phyloP scores from a whole-genome alignment of 2,797 vertebrate species.

The Amblyopsis hoosieri region DNA sequence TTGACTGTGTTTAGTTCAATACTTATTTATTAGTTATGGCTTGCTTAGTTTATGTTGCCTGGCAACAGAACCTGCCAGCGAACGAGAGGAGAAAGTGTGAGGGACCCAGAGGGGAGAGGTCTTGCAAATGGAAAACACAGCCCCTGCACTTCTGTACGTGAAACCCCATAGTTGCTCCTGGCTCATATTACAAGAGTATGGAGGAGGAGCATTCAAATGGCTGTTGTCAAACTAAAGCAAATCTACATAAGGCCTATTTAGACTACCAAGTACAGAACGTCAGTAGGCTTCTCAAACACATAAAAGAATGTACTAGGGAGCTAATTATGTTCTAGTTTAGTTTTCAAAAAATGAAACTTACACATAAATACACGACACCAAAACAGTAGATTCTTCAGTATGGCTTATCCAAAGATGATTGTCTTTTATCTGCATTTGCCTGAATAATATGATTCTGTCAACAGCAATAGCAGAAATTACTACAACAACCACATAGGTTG shows the following conservation, averaged over 20 bases:
- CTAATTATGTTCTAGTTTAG: no score
- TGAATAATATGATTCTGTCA: no score
- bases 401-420: no score
- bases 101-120: slow-evolving; percentile 53
- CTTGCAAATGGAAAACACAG: slow-evolving; percentile 75
- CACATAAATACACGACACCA: not conserved
- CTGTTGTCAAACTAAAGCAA: slow-evolving; percentile 59
- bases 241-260: slow-evolving; percentile 44
- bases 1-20: slow-evolving; percentile 19
- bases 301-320: no score
- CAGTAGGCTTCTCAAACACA: no score
- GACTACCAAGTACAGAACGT: slow-evolving; percentile 24
- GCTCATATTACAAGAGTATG: slow-evolving; percentile 79
- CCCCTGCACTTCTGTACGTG: slow-evolving; percentile 75
- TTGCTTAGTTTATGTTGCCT: slow-evolving; percentile 34
- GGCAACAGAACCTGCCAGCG: slow-evolving; percentile 34
- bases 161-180: slow-evolving; percentile 74
- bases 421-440: no score
- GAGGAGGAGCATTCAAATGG: slow-evolving; percentile 68
- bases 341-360: not conserved
- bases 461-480: no score
- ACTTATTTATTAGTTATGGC: slow-evolving; percentile 35
- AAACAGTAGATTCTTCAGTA: no score
- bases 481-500: no score
- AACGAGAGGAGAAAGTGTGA: slow-evolving; percentile 44